Evolutionary conservation across 53 echinoderm and acorn worm species (phyloP), one percentile per base, ranked within the genome.

Genomic region (Paelopatides confundens): DNA sequence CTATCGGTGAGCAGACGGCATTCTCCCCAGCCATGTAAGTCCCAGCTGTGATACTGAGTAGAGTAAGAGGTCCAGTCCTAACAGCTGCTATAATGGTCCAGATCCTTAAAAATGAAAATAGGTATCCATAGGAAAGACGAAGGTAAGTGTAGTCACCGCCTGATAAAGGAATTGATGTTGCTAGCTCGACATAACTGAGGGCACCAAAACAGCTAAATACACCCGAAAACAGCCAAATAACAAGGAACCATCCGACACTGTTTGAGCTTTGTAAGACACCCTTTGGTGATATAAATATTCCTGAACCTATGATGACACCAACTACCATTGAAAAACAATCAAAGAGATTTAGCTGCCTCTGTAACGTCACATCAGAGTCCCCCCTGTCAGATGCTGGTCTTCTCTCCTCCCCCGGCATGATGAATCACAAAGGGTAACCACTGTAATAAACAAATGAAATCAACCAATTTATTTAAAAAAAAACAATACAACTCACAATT

Each of bases 281-380:
- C 47, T 91, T 93, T n/a, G 93, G 93, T 35, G 91, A 89, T 43
- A 96, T 90, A 86, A 96, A 96, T 37, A 96, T 96, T 0, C 96
- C 96, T 0, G 96, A 93, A 5, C 96, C 96, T 26, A 96, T 96
- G 49, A 95, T 90, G 12, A 69, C 84, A 8, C 96, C 96, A 37
- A 94, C 91, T 4, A 90, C 84, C 27, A 95, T 62, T 2, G 89
- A 88, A 29, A 95, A 88, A 62, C 93, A 85, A 32, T 86, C 95
- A 9, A 76, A 33, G 15, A 88, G 27, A 5, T 78, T 86, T 18
- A 95, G 63, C 49, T 93, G 67, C 14, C 88, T 87, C 66, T 66
- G 47, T 11, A 95, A 79, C 11, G 64, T 86, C 7, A 95, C 92
- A 66, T 64, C 35, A 50, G 87, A 82, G 5, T 23, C 58, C 0